Base-by-base conservation (phyloP, 2,113 vertebrate species). In the Glaucidium brasilianum region DNA sequence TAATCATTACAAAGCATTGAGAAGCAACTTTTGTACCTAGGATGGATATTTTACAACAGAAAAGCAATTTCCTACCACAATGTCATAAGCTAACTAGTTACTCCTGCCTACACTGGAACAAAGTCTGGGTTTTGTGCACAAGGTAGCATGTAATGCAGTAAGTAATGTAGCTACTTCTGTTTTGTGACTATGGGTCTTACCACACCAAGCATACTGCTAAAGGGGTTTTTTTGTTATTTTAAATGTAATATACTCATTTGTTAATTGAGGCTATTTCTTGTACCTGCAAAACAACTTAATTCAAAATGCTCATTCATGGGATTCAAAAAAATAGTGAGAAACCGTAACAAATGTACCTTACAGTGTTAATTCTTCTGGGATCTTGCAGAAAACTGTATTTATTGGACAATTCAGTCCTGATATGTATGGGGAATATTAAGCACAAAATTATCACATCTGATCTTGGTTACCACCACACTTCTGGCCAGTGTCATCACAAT, bases 31-130 rank as follows among this genome's bases (percentile, higher is more conserved):
- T 32, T 53, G 25, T 73, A 69, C 16, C n/a, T 29, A 29, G 25
- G 30, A 74, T 37, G 26, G 69, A 6, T 62, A 68, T 58, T 91
- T 91, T 52, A 50, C 0, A 2, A 79, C 47, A 78, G 71, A 77
- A 77, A 90, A 97, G 55, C n/a, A 27, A 76, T 41, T 64, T 50
- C 78, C 86, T 53, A 32, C 22, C 60, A 59, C 71, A 94, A 96
- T 11, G 19, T 84, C 72, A 95, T 96, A 97, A 97, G 96, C 96
- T 97, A 97, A 83, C 66, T 67, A 89, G 56, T 92, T 75, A 96
- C 34, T 86, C 76, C 94, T 94, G 53, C 76, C 52, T 67, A 37
- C 59, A 77, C 75, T 95, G 94, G 80, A 84, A 83, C 39, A 59
- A 49, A 27, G 45, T 72, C 58, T 89, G 83, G n/a, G 12, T 39